Base-by-base conservation (phyloP, 2,113 vertebrate species). In the Dermatemys mawii region DNA sequence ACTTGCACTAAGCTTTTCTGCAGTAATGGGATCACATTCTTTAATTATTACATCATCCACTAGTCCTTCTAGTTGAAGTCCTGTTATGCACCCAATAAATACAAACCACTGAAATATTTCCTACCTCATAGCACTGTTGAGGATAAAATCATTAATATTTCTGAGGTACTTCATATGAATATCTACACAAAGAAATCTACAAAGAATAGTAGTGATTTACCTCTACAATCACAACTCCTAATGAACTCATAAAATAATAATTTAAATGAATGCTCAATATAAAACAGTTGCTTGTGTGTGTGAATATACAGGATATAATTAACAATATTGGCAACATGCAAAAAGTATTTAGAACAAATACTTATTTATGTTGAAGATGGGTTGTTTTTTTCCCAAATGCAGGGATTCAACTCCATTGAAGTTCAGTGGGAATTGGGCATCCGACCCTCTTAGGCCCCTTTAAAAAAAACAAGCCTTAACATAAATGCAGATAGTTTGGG, bases 11-110 rank as follows among this genome's bases (percentile, higher is more conserved):
- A 63, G 95, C 60, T 87, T 94, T 96, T 86, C 49, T 63, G 27
- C 54, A 83, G 79, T 96, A 97, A 94, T 93, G 93, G 92, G 84
- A 51, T 54, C 76, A 67, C 96, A 96, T 97, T 97, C 93, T 93
- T 96, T 29, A 87, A 94, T 87, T 93, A 97, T 90, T 94, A 95
- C 95, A 96, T 96, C 60, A 97, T 91, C 90, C 88, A 89, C 87
- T 92, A 88, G 83, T 95, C 87, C 83, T 96, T 89, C 84, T 26
- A 0, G 4, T 2, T 44, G 76, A 91, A n/a, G 32, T 48, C 78
- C 81, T 93, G 93, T 91, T 86, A 75, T 24, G 63, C 53, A 89
- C 88, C 95, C 88, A 94, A 94, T 17, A 50, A 96, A 85, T 89
- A 83, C 5, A 94, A 92, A 89, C 63, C 92, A 91, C 86, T 49